Conservation (phyloP, 37 sponge, comb jelly and placozoan species). For the Bolinopsis microptera region DNA sequence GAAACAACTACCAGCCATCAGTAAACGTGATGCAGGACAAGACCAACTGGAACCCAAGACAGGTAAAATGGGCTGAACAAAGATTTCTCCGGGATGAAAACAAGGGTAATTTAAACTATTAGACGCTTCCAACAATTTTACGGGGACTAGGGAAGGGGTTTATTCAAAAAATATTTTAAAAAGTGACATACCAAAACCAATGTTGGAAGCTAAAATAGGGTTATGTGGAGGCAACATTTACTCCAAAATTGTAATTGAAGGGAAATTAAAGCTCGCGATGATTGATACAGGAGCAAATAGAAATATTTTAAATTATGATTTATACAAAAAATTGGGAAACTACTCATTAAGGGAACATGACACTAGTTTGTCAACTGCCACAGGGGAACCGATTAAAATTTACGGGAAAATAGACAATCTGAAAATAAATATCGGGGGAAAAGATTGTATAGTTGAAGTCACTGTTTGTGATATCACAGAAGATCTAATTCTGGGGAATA, state of each 20-base stretch:
- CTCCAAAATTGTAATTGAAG: not conserved
- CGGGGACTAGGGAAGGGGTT: not conserved
- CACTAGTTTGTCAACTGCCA: slow-evolving; percentile 36
- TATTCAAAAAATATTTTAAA: not conserved
- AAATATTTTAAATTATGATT: not conserved
- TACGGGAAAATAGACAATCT: not conserved
- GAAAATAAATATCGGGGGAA: not conserved
- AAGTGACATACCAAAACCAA: not conserved
- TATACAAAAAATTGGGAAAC: not conserved
- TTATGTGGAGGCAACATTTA: slow-evolving; percentile 2
- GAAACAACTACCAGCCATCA: not conserved
- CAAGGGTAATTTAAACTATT: not conserved
- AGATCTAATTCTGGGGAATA: slow-evolving; percentile 1
- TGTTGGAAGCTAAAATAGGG: not conserved
- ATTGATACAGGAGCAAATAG: slow-evolving; percentile 33
- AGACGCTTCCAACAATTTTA: not conserved
- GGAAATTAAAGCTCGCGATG: not conserved
- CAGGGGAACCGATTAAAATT: slow-evolving; percentile 30
- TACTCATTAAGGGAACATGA: not conserved
- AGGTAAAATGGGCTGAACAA: not conserved
- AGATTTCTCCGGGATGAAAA: too few species aligned
- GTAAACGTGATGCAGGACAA: not conserved
- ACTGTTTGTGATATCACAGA: slow-evolving; percentile 17
- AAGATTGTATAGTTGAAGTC: not conserved
- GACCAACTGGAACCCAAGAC: not conserved